A percentile compares a stretch with the other conserved stretches of the same genome.
Conservation (phyloP, 2,888 invertebrate genomes). For the Colostygia pectinataria region DNA sequence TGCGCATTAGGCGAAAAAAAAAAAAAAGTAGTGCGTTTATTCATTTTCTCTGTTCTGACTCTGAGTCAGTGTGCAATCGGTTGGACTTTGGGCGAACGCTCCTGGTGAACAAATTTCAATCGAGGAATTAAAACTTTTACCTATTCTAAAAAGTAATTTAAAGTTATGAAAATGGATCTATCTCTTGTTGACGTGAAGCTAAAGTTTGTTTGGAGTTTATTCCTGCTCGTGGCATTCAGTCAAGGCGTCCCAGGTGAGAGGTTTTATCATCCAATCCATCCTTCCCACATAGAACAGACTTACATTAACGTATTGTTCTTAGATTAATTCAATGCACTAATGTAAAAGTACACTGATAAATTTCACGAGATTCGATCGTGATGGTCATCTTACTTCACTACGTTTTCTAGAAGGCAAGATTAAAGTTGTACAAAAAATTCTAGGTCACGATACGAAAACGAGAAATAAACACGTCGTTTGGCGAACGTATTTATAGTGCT, state of each 20-base stretch:
- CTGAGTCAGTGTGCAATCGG: too few species aligned
- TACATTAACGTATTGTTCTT: constrained; percentile 19
- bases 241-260: constrained; percentile 46
- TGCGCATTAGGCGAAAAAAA: too few species aligned
- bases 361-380: constrained; percentile 8
- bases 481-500: constrained; percentile 7
- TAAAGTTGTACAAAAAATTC: constrained; percentile 12
- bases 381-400: not conserved
- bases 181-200: constrained; percentile 47
- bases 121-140: constrained; percentile 19
- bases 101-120: not conserved
- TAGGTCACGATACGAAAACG: constrained; percentile 23
- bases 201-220: constrained; percentile 39
- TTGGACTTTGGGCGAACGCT: not conserved
- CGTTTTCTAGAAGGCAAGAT: constrained; percentile 6
- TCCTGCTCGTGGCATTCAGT: constrained; percentile 41
- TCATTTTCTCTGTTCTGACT: too few species aligned
- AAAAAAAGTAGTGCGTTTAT: too few species aligned
- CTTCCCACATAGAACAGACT: constrained; percentile 39
- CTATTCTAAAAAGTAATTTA: not conserved
- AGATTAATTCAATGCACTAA: constrained; percentile 24
- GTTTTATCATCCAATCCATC: too few species aligned
- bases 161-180: constrained; percentile 47
- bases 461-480: constrained; percentile 11
- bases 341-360: too few species aligned